These are phyloP conservation scores for Pocillopora grandis DNA, from an alignment of 92 coral and sea anemone species.

Conservation along the genomic window DNA sequence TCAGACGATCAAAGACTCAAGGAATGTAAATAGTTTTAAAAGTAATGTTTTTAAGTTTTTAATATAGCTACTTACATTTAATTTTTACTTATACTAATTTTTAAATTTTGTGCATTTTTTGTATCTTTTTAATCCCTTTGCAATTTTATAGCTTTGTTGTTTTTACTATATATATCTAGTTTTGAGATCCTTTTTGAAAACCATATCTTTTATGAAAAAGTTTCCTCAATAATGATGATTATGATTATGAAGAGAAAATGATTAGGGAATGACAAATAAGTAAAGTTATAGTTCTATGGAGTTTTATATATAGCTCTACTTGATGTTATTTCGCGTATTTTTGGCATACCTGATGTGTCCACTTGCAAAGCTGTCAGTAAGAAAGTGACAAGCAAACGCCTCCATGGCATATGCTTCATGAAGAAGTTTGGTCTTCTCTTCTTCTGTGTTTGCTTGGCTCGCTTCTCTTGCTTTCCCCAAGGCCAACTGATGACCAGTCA, in stretches of 20 bases:
- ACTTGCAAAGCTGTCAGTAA: constrained; percentile 68
- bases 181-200: too few relatives aligned
- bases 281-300: not conserved
- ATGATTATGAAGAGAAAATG: too few relatives aligned
- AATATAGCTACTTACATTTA: not conserved
- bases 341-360: constrained; percentile 63
- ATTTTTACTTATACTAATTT: not conserved
- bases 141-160: too few relatives aligned
- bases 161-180: too few relatives aligned
- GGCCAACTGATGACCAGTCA: constrained; percentile 53
- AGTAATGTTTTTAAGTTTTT: not conserved
- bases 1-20: constrained; percentile 1
- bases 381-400: constrained; percentile 76
- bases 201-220: too few relatives aligned
- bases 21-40: not conserved
- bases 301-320: not conserved
- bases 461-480: constrained; percentile 46
- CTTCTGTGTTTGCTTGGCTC: not conserved
- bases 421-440: constrained; percentile 13
- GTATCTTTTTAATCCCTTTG: too few relatives aligned
- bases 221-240: too few relatives aligned
- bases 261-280: not conserved
- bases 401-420: constrained; percentile 57
- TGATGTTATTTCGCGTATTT: not conserved
- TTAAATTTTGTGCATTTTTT: too few relatives aligned